Evolutionary conservation across 2,888 invertebrate species (phyloP).

Genomic region (Caprella mutica): DNA sequence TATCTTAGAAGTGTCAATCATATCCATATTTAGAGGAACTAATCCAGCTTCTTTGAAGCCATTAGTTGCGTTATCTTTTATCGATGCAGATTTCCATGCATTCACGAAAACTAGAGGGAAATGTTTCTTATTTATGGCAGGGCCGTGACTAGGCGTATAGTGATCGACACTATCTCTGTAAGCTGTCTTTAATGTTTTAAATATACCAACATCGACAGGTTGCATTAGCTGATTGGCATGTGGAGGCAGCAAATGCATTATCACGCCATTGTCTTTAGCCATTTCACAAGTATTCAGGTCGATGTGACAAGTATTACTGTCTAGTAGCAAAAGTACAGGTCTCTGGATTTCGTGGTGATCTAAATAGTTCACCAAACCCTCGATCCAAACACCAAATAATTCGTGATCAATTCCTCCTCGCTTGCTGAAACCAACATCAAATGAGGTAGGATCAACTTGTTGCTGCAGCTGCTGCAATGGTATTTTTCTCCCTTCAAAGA

Average conservation of each 20-base stretch:
- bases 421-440: conserved; percentile 9
- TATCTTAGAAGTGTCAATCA: conserved; percentile 3
- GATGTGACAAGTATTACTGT: conserved; percentile 5
- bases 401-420: conserved; percentile 10
- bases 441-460: background rate
- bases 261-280: conserved; percentile 3
- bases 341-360: conserved; percentile 3
- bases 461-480: conserved; percentile 3
- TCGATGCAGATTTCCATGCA: background rate
- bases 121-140: conserved; percentile 9
- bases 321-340: background rate
- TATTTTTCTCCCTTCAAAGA: conserved; percentile 9
- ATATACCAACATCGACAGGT: conserved; percentile 7
- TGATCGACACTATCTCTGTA: conserved; percentile 8
- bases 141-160: conserved; percentile 4
- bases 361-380: conserved; percentile 3
- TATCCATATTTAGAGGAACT: background rate
- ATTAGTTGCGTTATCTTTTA: conserved; percentile 5
- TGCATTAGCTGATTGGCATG: conserved; percentile 8
- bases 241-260: conserved; percentile 6
- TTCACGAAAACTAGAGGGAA: conserved; percentile 6
- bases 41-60: conserved; percentile 1
- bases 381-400: conserved; percentile 3
- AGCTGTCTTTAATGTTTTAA: conserved; percentile 2
- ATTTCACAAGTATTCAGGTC: conserved; percentile 8